Evolutionary conservation across 2,113 vertebrate species (phyloP).

Genomic region (Brachyistius frenatus): DNA sequence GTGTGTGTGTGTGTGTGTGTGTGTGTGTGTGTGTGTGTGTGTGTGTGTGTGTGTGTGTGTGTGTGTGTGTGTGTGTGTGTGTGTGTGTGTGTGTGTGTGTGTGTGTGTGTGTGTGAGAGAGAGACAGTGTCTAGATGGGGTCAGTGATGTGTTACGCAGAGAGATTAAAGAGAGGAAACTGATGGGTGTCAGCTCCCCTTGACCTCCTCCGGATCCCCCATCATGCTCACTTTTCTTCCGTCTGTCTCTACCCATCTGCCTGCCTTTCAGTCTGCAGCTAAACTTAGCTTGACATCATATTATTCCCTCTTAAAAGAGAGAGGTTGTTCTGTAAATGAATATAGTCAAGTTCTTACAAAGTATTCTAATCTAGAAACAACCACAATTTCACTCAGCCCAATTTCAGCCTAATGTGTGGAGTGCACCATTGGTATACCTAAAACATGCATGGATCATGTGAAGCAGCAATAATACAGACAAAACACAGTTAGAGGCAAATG

Average conservation of each 20-base stretch:
- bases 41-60: conserved; percentile 30
- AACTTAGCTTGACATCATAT: not conserved
- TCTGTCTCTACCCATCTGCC: conserved; percentile 9
- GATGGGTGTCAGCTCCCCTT: conserved; percentile 74
- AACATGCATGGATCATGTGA: too few relatives aligned
- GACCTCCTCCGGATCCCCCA: conserved; percentile 63
- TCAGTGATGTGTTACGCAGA: conserved; percentile 57
- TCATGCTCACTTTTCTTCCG: conserved; percentile 50
- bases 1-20: conserved; percentile 3
- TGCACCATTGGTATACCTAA: too few relatives aligned
- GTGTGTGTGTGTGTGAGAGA: conserved; percentile 30
- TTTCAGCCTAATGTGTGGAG: too few relatives aligned
- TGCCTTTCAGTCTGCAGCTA: conserved; percentile 6
- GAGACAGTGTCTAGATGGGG: not conserved
- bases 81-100: not conserved
- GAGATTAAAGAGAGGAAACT: conserved; percentile 65
- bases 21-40: not conserved
- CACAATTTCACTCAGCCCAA: too few relatives aligned
- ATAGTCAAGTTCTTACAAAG: too few relatives aligned
- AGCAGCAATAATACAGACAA: too few relatives aligned
- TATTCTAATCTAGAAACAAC: too few relatives aligned
- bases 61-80: conserved; percentile 3
- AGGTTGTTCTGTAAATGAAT: too few relatives aligned
- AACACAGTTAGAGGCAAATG: too few relatives aligned
- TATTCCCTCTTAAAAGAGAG: too few relatives aligned